Percentiles rank a stretch among this genome's conserved stretches.
Conservation (phyloP, 2,113 vertebrate genomes). For the Pterocles gutturalis region DNA sequence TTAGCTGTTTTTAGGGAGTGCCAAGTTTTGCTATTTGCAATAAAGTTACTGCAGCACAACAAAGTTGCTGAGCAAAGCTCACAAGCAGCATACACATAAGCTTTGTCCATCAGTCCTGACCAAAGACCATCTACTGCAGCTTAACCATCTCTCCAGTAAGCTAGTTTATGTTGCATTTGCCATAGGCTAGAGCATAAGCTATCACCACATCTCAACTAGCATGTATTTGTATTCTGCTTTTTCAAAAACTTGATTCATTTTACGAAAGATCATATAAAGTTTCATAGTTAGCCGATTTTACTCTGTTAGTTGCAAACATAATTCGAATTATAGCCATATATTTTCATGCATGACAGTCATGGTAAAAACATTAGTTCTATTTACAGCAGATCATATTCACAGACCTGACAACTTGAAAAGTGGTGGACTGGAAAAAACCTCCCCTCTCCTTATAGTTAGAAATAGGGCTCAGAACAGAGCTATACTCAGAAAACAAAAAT, state of each 20-base stretch:
- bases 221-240: neutral
- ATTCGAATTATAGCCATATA: neutral
- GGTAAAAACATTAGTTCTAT: neutral
- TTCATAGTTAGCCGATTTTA: neutral
- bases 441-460: neutral
- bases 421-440: neutral
- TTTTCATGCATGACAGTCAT: neutral
- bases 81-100: neutral
- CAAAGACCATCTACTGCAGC: neutral
- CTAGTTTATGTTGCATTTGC: neutral
- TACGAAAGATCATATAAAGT: neutral
- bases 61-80: neutral
- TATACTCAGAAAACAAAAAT: neutral
- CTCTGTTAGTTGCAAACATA: neutral
- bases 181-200: neutral
- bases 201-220: neutral
- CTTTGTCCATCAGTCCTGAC: neutral
- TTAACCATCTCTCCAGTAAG: neutral
- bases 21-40: neutral
- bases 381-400: neutral
- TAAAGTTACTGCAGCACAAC: neutral
- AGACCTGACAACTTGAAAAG: neutral
- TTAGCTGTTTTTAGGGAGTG: no score
- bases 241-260: neutral
- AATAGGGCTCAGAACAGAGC: neutral